A percentile compares a stretch with the other conserved stretches of the same genome.
These are phyloP conservation scores for Thomomys bottae DNA, from an alignment of 2,113 vertebrate species.

Conservation along the genomic window DNA sequence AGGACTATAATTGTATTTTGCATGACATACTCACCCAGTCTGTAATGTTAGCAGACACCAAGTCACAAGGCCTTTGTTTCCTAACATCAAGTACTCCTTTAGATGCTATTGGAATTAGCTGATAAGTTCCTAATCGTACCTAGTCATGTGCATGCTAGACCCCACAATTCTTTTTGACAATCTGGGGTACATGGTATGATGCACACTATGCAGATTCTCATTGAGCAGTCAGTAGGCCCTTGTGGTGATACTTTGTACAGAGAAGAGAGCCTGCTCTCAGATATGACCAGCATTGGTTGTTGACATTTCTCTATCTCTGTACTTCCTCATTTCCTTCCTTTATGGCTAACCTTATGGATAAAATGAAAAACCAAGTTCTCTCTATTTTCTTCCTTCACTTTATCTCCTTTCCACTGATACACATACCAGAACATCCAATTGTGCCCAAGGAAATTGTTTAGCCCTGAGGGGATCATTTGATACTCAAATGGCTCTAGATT, in stretches of 20 bases:
- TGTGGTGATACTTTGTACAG: not conserved
- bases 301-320: not conserved
- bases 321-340: not conserved
- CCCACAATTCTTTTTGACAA: not conserved
- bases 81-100: not conserved
- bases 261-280: not conserved
- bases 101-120: not conserved
- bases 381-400: not conserved
- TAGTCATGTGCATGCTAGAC: not conserved
- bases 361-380: slow-evolving; percentile 11
- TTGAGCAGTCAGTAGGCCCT: not conserved
- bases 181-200: not conserved
- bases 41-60: not conserved
- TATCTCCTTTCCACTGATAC: not conserved
- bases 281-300: not conserved
- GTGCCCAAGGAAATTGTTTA: slow-evolving; percentile 38
- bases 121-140: not conserved
- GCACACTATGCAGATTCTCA: not conserved
- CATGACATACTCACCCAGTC: not conserved
- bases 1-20: not conserved
- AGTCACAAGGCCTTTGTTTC: not conserved
- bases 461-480: slow-evolving; percentile 54
- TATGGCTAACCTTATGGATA: slow-evolving; percentile 5
- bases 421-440: not conserved
- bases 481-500: slow-evolving; percentile 32